Conservation (phyloP, 2,113 vertebrate genomes). For the Eolophus roseicapilla region DNA sequence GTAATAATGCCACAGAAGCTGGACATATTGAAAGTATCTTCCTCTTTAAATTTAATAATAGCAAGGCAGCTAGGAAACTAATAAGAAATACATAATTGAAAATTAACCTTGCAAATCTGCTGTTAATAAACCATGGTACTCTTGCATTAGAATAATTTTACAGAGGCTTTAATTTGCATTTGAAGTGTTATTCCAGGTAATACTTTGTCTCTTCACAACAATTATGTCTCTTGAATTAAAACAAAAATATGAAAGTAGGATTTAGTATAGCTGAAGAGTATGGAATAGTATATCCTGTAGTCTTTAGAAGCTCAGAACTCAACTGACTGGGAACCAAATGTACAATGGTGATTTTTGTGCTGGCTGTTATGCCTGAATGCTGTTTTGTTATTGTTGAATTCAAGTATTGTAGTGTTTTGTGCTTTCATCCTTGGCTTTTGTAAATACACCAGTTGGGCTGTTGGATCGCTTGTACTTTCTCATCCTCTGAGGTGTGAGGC, state of each 20-base stretch:
- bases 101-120: slow-evolving; percentile 75
- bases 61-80: slow-evolving; percentile 69
- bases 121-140: slow-evolving; percentile 67
- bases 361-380: neutral
- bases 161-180: slow-evolving; percentile 51
- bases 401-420: neutral
- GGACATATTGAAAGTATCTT: slow-evolving; percentile 68
- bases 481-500: neutral
- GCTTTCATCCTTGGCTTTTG: neutral
- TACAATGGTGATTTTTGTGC: slow-evolving; percentile 51
- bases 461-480: rapidly evolving
- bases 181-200: slow-evolving; percentile 64
- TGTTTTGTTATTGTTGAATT: slow-evolving; percentile 57
- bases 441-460: neutral
- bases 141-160: slow-evolving; percentile 61
- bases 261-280: neutral
- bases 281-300: neutral
- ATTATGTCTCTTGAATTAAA: neutral
- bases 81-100: slow-evolving; percentile 77
- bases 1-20: slow-evolving; percentile 64
- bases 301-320: neutral
- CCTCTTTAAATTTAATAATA: slow-evolving; percentile 75
- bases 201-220: slow-evolving; percentile 38
- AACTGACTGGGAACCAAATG: neutral
- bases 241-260: neutral